A percentile compares a stretch with the other conserved stretches of the same genome.
Evolutionary conservation across 2,888 invertebrate species (phyloP).

Genomic region (Parnassius orleans): DNA sequence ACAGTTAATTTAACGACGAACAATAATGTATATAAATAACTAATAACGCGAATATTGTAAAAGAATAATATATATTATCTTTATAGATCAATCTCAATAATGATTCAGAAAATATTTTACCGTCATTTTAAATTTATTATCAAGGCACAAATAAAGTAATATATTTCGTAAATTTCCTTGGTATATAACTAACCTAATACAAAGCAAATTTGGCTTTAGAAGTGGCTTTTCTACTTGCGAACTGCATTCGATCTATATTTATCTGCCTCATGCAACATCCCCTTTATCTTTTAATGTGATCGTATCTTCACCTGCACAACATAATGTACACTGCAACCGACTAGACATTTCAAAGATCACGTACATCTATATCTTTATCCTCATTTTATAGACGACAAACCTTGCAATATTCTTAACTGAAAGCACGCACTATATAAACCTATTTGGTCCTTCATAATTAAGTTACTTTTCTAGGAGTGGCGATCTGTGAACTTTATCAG

Average conservation of each 20-base stretch:
- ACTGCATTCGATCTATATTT: slow-evolving; percentile 49
- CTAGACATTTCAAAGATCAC: slow-evolving; percentile 12
- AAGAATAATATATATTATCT: no score
- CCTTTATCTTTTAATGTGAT: slow-evolving; percentile 44
- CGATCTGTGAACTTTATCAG: no score
- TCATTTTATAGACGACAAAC: slow-evolving; percentile 7
- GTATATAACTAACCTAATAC: slow-evolving; percentile 34
- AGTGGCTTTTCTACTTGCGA: slow-evolving; percentile 40
- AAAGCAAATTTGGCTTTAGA: slow-evolving; percentile 34
- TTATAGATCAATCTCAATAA: no score
- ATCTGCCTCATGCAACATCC: slow-evolving; percentile 38
- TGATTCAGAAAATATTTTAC: no score
- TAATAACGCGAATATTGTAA: no score
- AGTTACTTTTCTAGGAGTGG: no score
- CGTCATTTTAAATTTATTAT: no score
- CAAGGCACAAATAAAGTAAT: neutral
- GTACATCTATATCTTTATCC: neutral
- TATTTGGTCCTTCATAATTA: no score
- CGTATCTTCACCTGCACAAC: slow-evolving; percentile 30
- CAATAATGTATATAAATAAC: no score
- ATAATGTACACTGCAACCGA: slow-evolving; percentile 9
- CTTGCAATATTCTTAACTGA: neutral
- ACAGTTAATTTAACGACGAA: no score
- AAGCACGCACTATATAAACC: no score
- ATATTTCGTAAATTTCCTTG: slow-evolving; percentile 11